Percentiles rank a stretch among this genome's conserved stretches.
Evolutionary conservation across 2,113 vertebrate species (phyloP).

Genomic region (Passerina amoena): DNA sequence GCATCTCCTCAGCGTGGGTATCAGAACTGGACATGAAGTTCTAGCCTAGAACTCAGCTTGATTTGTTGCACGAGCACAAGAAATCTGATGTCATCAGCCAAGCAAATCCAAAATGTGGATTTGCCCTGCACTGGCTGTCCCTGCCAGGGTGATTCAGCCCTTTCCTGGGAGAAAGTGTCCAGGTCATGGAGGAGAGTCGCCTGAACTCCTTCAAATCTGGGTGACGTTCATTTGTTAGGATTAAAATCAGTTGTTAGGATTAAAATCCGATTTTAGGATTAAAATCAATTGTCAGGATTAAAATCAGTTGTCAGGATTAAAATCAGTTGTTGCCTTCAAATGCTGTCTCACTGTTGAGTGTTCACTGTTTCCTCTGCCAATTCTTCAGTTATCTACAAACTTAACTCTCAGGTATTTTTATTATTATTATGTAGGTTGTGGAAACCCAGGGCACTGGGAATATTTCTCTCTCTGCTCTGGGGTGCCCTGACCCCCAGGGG

Average conservation of each 20-base stretch:
- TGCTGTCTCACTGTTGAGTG: accelerated
- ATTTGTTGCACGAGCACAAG: background rate
- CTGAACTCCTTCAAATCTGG: background rate
- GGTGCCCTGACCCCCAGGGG: no score
- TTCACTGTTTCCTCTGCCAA: background rate
- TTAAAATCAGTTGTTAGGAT: background rate
- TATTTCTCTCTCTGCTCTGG: no score
- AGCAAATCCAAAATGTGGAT: background rate
- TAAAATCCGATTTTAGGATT: background rate
- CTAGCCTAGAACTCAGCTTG: background rate
- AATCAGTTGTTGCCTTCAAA: background rate
- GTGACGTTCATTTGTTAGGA: background rate
- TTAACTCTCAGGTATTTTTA: background rate
- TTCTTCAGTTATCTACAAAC: background rate
- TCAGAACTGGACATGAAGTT: background rate
- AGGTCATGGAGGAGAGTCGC: background rate
- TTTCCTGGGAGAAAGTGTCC: background rate
- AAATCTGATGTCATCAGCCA: background rate
- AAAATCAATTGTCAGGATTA: background rate
- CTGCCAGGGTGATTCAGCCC: background rate
- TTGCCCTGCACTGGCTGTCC: background rate
- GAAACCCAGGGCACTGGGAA: no score
- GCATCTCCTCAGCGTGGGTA: background rate
- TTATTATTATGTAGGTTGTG: background rate
- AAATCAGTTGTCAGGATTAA: no score